These are phyloP conservation scores for Nymphalis polychloros DNA, from an alignment of 2,888 invertebrate genomes.

Conservation along the genomic window DNA sequence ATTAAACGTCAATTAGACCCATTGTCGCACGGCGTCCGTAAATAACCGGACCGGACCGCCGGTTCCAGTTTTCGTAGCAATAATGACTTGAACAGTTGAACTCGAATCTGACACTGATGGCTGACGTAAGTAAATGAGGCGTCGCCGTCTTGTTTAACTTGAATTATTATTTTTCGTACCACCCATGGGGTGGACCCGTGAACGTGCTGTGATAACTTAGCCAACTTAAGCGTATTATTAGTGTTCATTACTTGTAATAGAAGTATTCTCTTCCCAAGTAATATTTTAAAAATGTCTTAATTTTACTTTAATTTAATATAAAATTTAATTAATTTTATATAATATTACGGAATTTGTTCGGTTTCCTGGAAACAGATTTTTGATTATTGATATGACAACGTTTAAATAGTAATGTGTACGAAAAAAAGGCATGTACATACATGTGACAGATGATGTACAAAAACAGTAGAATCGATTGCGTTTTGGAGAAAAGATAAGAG, in stretches of 20 bases:
- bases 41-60: constrained; percentile 60
- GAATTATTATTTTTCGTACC: constrained; percentile 33
- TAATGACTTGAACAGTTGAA: constrained; percentile 46
- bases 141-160: constrained; percentile 43
- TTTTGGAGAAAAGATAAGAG: too few relatives aligned
- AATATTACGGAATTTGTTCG: too few relatives aligned
- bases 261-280: too few relatives aligned
- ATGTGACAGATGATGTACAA: too few relatives aligned
- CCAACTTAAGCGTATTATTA: constrained; percentile 5
- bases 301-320: too few relatives aligned
- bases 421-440: too few relatives aligned
- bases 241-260: neutral
- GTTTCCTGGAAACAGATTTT: too few relatives aligned
- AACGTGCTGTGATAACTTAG: neutral
- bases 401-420: too few relatives aligned
- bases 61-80: constrained; percentile 51
- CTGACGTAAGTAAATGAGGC: constrained; percentile 48
- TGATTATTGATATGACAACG: too few relatives aligned
- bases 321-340: too few relatives aligned
- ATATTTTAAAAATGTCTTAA: too few relatives aligned
- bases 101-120: constrained; percentile 11
- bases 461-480: too few relatives aligned
- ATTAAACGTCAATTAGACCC: constrained; percentile 74
- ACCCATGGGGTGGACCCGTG: constrained; percentile 18
- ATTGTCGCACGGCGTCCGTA: constrained; percentile 69